Evolutionary conservation across 2,113 vertebrate genomes (phyloP), one percentile per base, ranked within the genome.

Genomic region (Ptilonorhynchus violaceus): DNA sequence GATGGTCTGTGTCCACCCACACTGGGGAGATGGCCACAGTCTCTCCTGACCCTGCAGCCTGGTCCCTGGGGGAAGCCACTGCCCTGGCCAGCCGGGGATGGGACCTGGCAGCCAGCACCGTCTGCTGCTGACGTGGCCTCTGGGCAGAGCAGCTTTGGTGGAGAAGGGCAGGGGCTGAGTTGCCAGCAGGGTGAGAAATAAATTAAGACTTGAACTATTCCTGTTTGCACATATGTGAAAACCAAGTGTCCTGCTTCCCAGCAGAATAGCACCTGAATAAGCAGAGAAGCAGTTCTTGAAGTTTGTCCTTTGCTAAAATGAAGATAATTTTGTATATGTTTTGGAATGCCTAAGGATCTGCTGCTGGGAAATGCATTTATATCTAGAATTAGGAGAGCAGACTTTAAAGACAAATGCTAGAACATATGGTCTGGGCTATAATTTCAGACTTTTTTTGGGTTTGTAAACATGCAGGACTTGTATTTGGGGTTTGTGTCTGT

Each of bases 61-160:
- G 74, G 74, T 85, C 66, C 10, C 83, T 17, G 81, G 86, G 37
- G 92, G 74, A 86, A 49, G n/a, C 69, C 53, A 53, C 96, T 92
- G 93, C 95, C 97, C 96, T 97, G 96, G 98, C 97, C 97, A 89
- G 97, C 92, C 94, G 56, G 91, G 96, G 97, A 87, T 97, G 97
- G 93, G 97, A 98, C 89, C 97, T 98, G 98, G 98, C 98, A 98
- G 97, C 85, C 95, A 66, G 85, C 7, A 20, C 97, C 10, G 92
- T 47, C 97, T 98, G 96, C 98, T 98, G 98, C 98, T 98, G 98
- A 98, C 85, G 98, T 98, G 98, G 98, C 98, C 96, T 97, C 76
- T 1, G 15, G 41, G 53, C 78, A 58, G 37, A 55, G 89, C 23
- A 80, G 55, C 69, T 46, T n/a, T 22, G 37, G 2, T 9, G 56